Percentiles rank a stretch among this genome's conserved stretches.
Conservation (phyloP, 2,113 vertebrate species). For the Barnardius zonarius region DNA sequence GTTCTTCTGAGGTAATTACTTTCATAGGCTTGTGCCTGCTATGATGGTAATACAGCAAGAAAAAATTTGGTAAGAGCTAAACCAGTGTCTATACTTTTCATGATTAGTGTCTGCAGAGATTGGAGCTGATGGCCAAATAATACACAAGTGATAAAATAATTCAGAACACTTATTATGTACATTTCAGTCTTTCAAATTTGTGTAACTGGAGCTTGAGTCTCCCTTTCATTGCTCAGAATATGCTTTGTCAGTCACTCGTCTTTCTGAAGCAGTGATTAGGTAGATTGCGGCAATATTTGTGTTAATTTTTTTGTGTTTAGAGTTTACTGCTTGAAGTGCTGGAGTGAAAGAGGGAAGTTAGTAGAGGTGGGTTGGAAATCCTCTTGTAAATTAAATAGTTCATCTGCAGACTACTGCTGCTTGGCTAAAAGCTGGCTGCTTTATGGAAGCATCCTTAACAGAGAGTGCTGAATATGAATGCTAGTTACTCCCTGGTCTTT, state of each 20-base stretch:
- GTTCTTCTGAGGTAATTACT: background rate
- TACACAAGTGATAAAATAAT: background rate
- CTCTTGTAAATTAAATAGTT: background rate
- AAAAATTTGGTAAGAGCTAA: background rate
- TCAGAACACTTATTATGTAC: background rate
- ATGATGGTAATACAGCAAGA: background rate
- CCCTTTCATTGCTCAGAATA: background rate
- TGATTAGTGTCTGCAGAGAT: background rate
- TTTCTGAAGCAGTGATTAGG: background rate
- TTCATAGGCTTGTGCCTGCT: background rate
- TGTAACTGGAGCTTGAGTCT: background rate
- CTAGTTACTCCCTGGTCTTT: background rate
- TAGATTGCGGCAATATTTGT: background rate
- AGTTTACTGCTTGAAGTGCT: background rate
- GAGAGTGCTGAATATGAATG: background rate
- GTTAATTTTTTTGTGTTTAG: background rate
- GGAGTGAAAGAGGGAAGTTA: background rate
- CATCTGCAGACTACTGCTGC: background rate
- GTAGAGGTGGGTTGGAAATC: background rate
- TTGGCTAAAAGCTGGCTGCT: background rate
- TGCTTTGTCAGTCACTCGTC: background rate
- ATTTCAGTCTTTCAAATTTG: background rate
- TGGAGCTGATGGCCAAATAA: background rate
- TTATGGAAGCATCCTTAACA: background rate
- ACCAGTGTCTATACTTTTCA: rapidly evolving